Conservation (phyloP, 1,140 invertebrate species). For the Cheumatopsyche charites region DNA sequence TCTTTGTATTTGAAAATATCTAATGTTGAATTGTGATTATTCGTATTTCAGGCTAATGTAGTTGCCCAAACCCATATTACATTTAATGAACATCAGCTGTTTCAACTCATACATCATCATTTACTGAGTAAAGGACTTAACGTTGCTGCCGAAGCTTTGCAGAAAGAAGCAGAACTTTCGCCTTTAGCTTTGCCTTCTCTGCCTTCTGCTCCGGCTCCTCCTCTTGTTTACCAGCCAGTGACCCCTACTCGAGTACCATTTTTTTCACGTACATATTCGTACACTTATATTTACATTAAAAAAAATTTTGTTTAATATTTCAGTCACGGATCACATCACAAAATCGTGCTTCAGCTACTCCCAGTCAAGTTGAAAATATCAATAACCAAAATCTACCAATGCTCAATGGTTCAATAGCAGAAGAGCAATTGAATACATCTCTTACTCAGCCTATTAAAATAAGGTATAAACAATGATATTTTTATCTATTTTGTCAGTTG, state of each 20-base stretch:
- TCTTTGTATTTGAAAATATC: slow-evolving; percentile 18
- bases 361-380: not conserved
- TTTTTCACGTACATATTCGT: not conserved
- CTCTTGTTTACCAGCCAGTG: slow-evolving; percentile 65
- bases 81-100: slow-evolving; percentile 90
- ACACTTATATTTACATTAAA: too few species aligned
- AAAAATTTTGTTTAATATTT: not conserved
- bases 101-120: slow-evolving; percentile 92
- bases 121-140: slow-evolving; percentile 76
- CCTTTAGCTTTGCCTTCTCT: slow-evolving; percentile 54
- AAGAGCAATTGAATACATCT: not conserved
- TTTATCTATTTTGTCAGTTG: not conserved
- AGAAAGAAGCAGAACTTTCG: slow-evolving; percentile 76
- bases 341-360: not conserved
- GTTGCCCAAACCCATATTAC: slow-evolving; percentile 94
- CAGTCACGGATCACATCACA: slow-evolving; percentile 10
- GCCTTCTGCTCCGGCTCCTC: slow-evolving; percentile 58
- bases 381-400: not conserved
- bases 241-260: slow-evolving; percentile 54
- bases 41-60: slow-evolving; percentile 79
- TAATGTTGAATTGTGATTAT: slow-evolving; percentile 2
- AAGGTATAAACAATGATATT: too few species aligned
- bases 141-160: slow-evolving; percentile 74
- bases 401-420: not conserved
- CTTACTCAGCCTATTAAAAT: slow-evolving; percentile 27